phyloP scores from a whole-genome alignment of 2,113 vertebrate species.

The Mobula birostris region DNA sequence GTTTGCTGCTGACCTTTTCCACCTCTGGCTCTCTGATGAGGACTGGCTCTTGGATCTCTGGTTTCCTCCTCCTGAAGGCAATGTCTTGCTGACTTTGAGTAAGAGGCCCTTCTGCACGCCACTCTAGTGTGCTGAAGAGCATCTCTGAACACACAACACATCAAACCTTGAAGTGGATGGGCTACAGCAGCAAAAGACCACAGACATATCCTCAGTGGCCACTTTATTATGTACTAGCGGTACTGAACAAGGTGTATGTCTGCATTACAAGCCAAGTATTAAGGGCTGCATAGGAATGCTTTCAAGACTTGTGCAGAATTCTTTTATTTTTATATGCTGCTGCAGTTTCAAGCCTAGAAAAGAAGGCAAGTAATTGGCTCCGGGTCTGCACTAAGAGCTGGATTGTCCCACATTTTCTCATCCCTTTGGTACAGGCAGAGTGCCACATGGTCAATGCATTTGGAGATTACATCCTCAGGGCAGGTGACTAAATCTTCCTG shows the following conservation, averaged over 20 bases:
- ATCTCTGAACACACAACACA: too few species aligned
- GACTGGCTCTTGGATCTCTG: too few species aligned
- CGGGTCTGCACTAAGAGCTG: not conserved
- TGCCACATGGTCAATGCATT: constrained; percentile 12
- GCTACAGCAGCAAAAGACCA: too few species aligned
- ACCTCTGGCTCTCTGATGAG: too few species aligned
- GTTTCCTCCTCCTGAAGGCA: too few species aligned
- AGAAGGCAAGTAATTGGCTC: not conserved
- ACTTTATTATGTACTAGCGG: too few species aligned
- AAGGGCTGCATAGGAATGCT: not conserved
- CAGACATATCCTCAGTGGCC: too few species aligned
- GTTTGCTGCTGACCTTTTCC: too few species aligned
- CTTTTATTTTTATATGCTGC: not conserved
- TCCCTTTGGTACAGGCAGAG: not conserved
- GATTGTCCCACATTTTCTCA: constrained; percentile 26
- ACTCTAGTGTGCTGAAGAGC: too few species aligned
- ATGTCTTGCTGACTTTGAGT: too few species aligned
- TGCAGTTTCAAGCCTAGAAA: not conserved
- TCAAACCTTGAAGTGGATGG: too few species aligned
- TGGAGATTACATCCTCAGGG: constrained; percentile 12
- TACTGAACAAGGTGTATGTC: not conserved
- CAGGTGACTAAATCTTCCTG: constrained; percentile 32
- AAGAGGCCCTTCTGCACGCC: too few species aligned
- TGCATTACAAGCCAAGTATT: not conserved
- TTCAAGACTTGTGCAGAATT: not conserved